Conservation (phyloP, 1,140 invertebrate genomes). For the Oreohelix idahoensis region DNA sequence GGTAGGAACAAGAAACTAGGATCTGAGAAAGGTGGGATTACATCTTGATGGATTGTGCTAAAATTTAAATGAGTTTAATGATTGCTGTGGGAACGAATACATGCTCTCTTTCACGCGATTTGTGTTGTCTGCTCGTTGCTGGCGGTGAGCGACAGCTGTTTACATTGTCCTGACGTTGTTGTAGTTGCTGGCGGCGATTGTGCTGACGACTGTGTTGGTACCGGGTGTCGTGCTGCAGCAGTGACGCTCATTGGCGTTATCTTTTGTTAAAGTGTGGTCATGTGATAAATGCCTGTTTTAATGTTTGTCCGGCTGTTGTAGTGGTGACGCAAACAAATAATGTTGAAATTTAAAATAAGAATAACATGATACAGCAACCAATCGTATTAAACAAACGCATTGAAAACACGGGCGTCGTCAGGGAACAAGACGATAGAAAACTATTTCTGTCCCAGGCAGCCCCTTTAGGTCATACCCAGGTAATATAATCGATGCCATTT, state of each 20-base stretch:
- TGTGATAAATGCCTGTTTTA: background rate
- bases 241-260: background rate
- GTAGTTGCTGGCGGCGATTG: background rate
- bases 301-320: too few species aligned
- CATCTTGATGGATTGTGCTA: background rate
- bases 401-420: too few species aligned
- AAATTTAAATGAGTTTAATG: background rate
- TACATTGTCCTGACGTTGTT: background rate
- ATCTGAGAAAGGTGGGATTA: background rate
- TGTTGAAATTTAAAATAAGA: too few species aligned
- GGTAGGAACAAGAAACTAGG: background rate
- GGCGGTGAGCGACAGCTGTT: background rate
- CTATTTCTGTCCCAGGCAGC: too few species aligned
- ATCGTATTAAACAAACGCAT: too few species aligned
- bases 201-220: background rate
- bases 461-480: too few species aligned
- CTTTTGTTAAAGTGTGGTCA: background rate
- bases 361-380: too few species aligned
- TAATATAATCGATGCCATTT: too few species aligned
- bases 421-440: too few species aligned
- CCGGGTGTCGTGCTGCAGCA: background rate
- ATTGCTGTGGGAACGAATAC: background rate
- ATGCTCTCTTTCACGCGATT: background rate
- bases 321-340: too few species aligned
- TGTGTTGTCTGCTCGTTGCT: background rate